Base-by-base conservation (phyloP, 1,140 invertebrate genomes). In the Whitmania pigra region DNA sequence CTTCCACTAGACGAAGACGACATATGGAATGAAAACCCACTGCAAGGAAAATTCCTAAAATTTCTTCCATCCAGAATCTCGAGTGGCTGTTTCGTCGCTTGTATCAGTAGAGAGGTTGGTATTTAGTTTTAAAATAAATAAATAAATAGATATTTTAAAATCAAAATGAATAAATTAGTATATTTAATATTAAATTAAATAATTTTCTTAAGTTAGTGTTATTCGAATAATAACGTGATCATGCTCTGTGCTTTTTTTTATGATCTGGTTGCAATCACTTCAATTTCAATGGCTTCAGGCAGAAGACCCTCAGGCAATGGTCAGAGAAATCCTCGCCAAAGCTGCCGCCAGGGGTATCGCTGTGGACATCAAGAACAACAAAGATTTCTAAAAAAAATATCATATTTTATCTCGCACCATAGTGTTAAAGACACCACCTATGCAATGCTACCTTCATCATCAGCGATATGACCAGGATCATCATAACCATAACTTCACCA, bases 51-150 rank as follows among this genome's bases (percentile, higher is more conserved):
- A 71, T 78, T 71, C 66, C 73, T 79, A 15, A 77, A 76, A 49
- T 79, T 77, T 70, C 40, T 53, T 17, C 78, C 78, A 18, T 75
- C 77, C 49, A 72, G 69, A 18, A 74, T 72, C 29, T 76, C 75
- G 40, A 80, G 78, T 73, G 79, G 79, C n/a, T 80, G 79, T 72
- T 80, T 80, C 73, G 71, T 80, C 22, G 78, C 78, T 55, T 73
- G 76, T 49, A 78, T 80, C 18, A 77, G 77, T 18, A 75, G 79
- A 75, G 79, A 80, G 77, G 79, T 80, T 66, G 70, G 72, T 9
- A 53, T 53, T 57, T 57, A 57, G n/a, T 57, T 9, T 57, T 9
- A 57, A n/a, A 22, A 43, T 36, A 22, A 36, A 31, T 9, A 68
- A n/a, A n/a, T n/a, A n/a, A n/a, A n/a, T n/a, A n/a, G n/a, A n/a